phyloP scores from a whole-genome alignment of 2,797 vertebrate genomes.

The Halcyon leucocephala region DNA sequence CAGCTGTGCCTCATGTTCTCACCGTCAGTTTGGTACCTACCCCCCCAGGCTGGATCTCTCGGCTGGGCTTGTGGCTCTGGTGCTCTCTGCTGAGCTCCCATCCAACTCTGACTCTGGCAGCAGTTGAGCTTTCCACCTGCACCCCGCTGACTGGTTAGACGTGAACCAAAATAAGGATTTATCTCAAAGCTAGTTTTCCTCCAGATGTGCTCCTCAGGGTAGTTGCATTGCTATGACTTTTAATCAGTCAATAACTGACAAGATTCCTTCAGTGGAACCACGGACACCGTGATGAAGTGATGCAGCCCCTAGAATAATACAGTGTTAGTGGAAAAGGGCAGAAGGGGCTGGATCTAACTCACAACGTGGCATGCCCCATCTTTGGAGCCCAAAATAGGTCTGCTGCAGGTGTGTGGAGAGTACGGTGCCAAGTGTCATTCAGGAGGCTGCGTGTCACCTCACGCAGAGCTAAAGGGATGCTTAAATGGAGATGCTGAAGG shows the following conservation, averaged over 20 bases:
- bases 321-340: not conserved
- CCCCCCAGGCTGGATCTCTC: rapidly evolving
- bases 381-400: not conserved
- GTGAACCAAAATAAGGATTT: not conserved
- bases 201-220: not conserved
- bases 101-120: not conserved
- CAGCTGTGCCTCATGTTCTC: not conserved
- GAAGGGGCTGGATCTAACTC: not conserved
- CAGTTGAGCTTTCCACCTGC: not conserved
- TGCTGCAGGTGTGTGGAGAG: not conserved
- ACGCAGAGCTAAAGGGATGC: not conserved
- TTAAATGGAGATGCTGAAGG: not conserved
- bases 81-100: not conserved
- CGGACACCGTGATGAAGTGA: rapidly evolving
- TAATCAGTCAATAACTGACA: not conserved
- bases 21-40: rapidly evolving
- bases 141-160: no score
- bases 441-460: not conserved
- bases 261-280: not conserved
- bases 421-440: rapidly evolving
- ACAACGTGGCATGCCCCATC: rapidly evolving
- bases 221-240: not conserved
- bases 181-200: not conserved
- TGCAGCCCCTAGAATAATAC: not conserved
- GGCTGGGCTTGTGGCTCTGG: no score